A percentile compares a stretch with the other conserved stretches of the same genome.
phyloP scores from a whole-genome alignment of 2,113 vertebrate genomes.

The Pseudonaja textilis region DNA sequence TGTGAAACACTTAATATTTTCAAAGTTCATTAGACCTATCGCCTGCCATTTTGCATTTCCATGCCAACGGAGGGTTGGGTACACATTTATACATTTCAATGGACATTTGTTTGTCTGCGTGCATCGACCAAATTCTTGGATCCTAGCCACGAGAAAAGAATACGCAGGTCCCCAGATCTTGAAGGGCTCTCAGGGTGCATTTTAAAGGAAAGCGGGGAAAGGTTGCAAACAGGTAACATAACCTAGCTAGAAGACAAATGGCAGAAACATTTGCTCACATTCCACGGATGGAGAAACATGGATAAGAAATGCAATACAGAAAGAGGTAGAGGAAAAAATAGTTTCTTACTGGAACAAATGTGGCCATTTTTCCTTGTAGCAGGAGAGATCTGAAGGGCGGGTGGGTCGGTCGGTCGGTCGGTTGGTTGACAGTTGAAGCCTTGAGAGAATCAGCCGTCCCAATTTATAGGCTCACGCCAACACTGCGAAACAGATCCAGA shows the following conservation, averaged over 20 bases:
- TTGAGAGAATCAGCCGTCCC: too few species aligned
- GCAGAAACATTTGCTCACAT: background rate
- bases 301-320: background rate
- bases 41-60: background rate
- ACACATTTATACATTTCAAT: background rate
- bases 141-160: background rate
- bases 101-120: background rate
- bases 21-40: background rate
- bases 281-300: background rate
- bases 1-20: background rate
- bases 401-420: too few species aligned
- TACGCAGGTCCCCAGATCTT: background rate
- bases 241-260: background rate
- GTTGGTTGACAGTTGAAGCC: too few species aligned
- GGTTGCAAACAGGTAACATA: background rate
- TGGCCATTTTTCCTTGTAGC: conserved; percentile 17
- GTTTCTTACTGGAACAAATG: conserved; percentile 38
- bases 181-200: background rate
- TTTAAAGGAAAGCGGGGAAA: background rate
- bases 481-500: background rate
- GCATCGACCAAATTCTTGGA: background rate
- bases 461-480: background rate
- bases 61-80: background rate
- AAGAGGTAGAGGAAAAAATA: too few species aligned
- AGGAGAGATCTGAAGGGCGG: background rate